Conservation (phyloP, 2,888 invertebrate species). For the Ophioninae sp. region DNA sequence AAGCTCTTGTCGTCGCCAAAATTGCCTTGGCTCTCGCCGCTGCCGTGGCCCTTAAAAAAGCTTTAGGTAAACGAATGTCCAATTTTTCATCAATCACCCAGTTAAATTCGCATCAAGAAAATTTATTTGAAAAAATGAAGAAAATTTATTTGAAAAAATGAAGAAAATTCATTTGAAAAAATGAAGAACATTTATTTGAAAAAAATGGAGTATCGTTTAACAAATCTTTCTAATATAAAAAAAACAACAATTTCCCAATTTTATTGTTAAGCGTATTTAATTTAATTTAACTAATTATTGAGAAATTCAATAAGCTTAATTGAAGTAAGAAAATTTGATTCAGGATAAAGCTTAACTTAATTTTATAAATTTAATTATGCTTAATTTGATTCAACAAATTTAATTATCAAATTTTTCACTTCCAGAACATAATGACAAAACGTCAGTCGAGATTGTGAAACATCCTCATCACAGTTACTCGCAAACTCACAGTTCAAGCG, state of each 20-base stretch:
- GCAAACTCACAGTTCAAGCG: conserved; percentile 88
- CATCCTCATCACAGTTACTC: conserved; percentile 91
- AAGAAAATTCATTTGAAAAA: not conserved
- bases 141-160: not conserved
- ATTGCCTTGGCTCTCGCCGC: conserved; percentile 90
- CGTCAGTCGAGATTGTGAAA: conserved; percentile 92
- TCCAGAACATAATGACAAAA: conserved; percentile 87
- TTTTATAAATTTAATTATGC: not conserved
- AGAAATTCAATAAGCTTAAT: too few relatives aligned
- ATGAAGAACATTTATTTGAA: not conserved
- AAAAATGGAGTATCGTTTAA: not conserved
- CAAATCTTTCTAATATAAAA: not conserved
- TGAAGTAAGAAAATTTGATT: too few relatives aligned
- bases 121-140: not conserved
- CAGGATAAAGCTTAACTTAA: too few relatives aligned
- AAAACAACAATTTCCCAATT: not conserved
- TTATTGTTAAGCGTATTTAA: not conserved
- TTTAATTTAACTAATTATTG: not conserved
- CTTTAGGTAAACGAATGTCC: conserved; percentile 68
- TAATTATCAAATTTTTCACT: not conserved
- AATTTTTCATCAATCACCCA: conserved; percentile 20
- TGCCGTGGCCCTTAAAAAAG: conserved; percentile 91
- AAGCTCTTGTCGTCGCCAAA: conserved; percentile 92
- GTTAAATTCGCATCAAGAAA: not conserved
- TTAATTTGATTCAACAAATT: not conserved